A percentile compares a stretch with the other conserved stretches of the same genome.
Evolutionary conservation across 2,113 vertebrate genomes (phyloP).

Genomic region (Ovibos moschatus): DNA sequence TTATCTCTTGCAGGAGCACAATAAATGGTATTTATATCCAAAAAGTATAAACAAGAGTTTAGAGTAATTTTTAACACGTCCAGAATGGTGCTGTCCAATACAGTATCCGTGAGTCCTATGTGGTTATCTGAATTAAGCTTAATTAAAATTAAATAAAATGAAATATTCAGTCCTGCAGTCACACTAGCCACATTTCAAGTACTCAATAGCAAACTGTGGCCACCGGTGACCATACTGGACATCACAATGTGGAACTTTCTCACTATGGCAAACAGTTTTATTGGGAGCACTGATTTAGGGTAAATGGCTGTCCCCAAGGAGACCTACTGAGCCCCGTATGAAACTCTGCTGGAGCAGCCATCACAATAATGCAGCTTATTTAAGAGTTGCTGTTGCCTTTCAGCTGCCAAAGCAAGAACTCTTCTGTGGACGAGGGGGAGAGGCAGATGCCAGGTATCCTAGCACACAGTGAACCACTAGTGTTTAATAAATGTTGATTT

Average conservation of each 20-base stretch:
- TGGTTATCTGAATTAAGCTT: not conserved
- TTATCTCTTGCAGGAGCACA: not conserved
- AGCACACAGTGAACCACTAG: not conserved
- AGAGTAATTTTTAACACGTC: not conserved
- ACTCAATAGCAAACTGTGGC: not conserved
- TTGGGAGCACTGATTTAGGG: not conserved
- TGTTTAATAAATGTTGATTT: not conserved
- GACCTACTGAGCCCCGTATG: not conserved
- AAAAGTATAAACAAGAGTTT: not conserved
- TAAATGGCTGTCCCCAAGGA: not conserved
- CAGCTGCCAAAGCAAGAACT: not conserved
- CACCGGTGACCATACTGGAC: not conserved
- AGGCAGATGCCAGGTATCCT: not conserved
- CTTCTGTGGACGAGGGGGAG: not conserved
- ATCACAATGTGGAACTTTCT: not conserved
- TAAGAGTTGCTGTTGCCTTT: not conserved
- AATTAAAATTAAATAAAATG: conserved; percentile 13
- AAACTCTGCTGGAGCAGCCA: not conserved
- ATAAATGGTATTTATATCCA: not conserved
- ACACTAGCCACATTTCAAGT: not conserved
- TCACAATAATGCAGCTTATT: not conserved
- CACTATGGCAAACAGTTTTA: not conserved
- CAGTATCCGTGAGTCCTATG: not conserved
- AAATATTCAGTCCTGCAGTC: not conserved
- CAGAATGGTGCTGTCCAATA: not conserved